Evolutionary conservation across 2,113 vertebrate species (phyloP).

Genomic region (Seriola dumerili): DNA sequence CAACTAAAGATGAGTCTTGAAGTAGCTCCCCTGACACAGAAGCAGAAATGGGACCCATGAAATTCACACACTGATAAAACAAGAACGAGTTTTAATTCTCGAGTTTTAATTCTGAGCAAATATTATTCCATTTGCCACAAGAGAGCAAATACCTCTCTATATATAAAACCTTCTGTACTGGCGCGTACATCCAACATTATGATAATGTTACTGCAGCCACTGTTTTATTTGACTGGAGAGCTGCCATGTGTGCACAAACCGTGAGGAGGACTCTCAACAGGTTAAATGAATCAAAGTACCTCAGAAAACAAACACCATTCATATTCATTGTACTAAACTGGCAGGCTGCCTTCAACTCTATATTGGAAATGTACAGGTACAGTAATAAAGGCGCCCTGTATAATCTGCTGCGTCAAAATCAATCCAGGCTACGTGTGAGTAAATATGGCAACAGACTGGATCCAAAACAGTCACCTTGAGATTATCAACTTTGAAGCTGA

Average conservation of each 20-base stretch:
- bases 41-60: background rate
- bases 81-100: background rate
- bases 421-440: background rate
- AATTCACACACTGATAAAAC: background rate
- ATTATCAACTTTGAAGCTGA: background rate
- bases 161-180: background rate
- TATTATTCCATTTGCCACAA: background rate
- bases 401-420: constrained; percentile 4
- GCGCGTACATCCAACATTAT: background rate
- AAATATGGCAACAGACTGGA: constrained; percentile 20
- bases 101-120: background rate
- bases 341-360: constrained; percentile 6
- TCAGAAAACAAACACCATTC: constrained; percentile 15
- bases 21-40: background rate
- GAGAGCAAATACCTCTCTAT: background rate
- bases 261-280: constrained; percentile 6
- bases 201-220: background rate
- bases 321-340: constrained; percentile 6
- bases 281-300: constrained; percentile 6
- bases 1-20: background rate
- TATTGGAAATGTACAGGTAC: background rate
- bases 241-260: background rate
- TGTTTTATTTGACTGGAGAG: background rate
- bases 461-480: constrained; percentile 19
- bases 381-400: constrained; percentile 9